Evolutionary conservation across 1,140 invertebrate genomes (phyloP), one percentile per base, ranked within the genome.

Genomic region (Drosophila lini): DNA sequence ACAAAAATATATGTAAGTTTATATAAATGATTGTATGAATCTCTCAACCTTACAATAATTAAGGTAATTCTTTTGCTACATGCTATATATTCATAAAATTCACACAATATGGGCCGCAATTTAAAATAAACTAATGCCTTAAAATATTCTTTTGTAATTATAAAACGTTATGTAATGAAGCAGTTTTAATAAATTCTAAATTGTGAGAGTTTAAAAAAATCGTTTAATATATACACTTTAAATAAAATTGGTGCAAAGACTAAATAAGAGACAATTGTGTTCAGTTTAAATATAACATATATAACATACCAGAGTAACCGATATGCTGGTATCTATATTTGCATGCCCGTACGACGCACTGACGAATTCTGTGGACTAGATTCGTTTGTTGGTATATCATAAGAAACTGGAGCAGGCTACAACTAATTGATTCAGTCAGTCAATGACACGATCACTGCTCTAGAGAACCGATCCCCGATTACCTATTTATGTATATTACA

Each of bases 1-100:
- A 80, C 52, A 80, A 78, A 85, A 81, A 88, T 88, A 82, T 78
- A 78, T 80, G 53, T n/a, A 50, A 28, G 6, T 28, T 38, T 28
- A n/a, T n/a, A n/a, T n/a, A n/a, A n/a, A 28, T 68, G 58, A 69
- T 55, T 77, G 55, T 47, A 36, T 77, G 25, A 44, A 50, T 34
- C 16, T 77, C 44, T 57, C 41, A 45, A 70, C 38, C 53, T 70
- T 58, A 70, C 34, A 11, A 28, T 71, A 50, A 58, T 71, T 74
- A 74, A 77, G 74, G 56, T 77, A 58, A 16, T 50, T 64, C 15
- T 7, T 63, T 69, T 41, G 11, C 32, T 52, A 45, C 31, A 19
- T 38, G 16, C 38, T 65, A 32, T 16, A 32, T 16, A 16, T 34
- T n/a, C 16, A 13, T 10, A 15, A 50, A 48, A 36, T 62, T 36